Evolutionary conservation across 2,797 vertebrate species (phyloP), one percentile per base, ranked within the genome.

Genomic region (Decapterus maruadsi): DNA sequence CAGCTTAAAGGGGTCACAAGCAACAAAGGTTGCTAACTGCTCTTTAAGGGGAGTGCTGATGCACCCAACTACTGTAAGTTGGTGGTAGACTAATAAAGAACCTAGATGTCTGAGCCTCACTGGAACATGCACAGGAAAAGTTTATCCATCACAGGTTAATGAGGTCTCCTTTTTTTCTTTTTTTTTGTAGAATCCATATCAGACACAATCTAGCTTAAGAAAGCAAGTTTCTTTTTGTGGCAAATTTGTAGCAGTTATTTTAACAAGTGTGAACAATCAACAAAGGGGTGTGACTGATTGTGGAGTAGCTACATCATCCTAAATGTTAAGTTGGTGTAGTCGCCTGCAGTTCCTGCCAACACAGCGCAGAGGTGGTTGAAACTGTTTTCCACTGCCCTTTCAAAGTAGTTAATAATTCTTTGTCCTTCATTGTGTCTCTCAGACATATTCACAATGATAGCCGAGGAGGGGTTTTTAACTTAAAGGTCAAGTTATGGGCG

Each of bases 381-480:
- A 54, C 46, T 62, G 67, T 84, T 87, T 88, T 82, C 84, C 73
- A 60, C 62, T 93, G 93, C 86, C 92, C 93, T 94, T 93, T 93
- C 57, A 80, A 87, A 90, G 80, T 86, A 84, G 90, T 91, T 89
- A 90, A 86, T 89, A 83, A 87, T 86, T 87, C 80, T 84, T 38
- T 62, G 68, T 65, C 46, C 60, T 72, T 83, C 81, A 92, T 93
- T 93, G 91, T 93, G 87, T 87, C 75, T 83, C 63, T 80, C 58
- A 54, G 84, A 73, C 84, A 22, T 82, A 69, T 83, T 92, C 82
- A 92, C 91, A 91, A 91, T 90, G 87, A 85, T 77, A 83, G 84
- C 69, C 66, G 61, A 89, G 91, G 87, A 85, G 83, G 87, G 88
- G 80, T 57, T 66, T 68, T 79, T 51, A 74, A 72, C 75, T 80